Evolutionary conservation across 2,113 vertebrate species (phyloP), one percentile per base, ranked within the genome.

Genomic region (Girardinichthys multiradiatus): DNA sequence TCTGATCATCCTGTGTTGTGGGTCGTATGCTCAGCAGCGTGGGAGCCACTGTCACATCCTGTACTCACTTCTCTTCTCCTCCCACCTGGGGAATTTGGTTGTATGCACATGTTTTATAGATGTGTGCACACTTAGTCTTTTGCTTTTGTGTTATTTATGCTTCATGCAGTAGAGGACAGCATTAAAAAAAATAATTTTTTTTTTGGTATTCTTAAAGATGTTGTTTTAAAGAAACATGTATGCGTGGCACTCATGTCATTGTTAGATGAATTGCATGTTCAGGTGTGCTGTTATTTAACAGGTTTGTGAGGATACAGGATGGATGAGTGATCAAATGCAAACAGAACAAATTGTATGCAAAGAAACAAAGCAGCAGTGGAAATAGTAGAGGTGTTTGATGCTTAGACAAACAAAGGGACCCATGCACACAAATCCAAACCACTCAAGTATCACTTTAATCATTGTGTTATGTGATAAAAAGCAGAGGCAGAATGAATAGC

Each of bases 281-380:
- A 84, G 83, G 75, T 90, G 83, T 79, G 27, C 70, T 80, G 83
- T 89, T 85, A 76, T 78, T 58, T 85, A 89, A 86, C 81, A 6
- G 35, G 15, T 48, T 69, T 72, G 80, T 85, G 72, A 81, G 69
- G 79, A 33, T 70, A 64, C 68, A 28, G 69, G 62, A 84, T 27
- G 72, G 79, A 63, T 83, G 79, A 81, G 64, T 24, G 77, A 80
- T 31, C 84, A 72, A 61, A 76, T 68, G 68, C 76, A 67, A 58
- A 31, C 27, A 35, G 27, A 63, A 42, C 58, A 61, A 42, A 54
- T 64, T 48, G 48, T 72, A 76, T 87, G 72, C 82, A 86, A 64
- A 75, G 69, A 67, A 71, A 88, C 73, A 82, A 76, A 84, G 69
- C 30, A 7, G 60, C 72, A 73, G 66, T 39, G 72, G 64, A 67